phyloP scores from a whole-genome alignment of 2,888 invertebrate species.

The Electrophaes corylata region DNA sequence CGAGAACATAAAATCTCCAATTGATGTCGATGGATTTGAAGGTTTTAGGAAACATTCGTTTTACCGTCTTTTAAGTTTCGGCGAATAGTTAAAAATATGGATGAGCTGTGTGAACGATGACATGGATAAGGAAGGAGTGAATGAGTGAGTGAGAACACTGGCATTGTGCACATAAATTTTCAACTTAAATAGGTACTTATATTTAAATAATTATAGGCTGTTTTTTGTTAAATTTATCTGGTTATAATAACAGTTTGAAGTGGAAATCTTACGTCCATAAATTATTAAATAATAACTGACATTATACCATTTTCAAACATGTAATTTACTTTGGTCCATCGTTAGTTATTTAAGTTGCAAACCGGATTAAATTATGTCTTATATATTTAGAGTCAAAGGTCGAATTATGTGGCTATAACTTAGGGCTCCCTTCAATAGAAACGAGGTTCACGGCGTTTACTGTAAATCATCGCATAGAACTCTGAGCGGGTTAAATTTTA shows the following conservation, averaged over 20 bases:
- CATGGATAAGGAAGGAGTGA: too few species aligned
- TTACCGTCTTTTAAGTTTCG: slow-evolving; percentile 1
- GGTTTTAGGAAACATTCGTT: slow-evolving; percentile 11
- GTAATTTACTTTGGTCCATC: not conserved
- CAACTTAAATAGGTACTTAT: too few species aligned
- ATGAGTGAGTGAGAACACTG: too few species aligned
- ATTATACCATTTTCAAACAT: slow-evolving; percentile 1
- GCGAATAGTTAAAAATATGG: not conserved
- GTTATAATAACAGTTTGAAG: not conserved
- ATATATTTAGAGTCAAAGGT: slow-evolving; percentile 3
- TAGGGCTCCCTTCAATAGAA: too few species aligned
- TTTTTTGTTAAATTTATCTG: not conserved
- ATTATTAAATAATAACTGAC: slow-evolving; percentile 9
- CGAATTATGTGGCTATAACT: not conserved
- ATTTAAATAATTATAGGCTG: too few species aligned
- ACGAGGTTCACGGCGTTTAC: too few species aligned
- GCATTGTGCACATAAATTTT: too few species aligned
- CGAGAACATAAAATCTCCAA: slow-evolving; percentile 29
- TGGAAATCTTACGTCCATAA: slow-evolving; percentile 1
- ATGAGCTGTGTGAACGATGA: too few species aligned
- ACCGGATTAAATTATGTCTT: slow-evolving; percentile 4
- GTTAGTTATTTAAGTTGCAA: not conserved
- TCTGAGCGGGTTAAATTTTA: too few species aligned
- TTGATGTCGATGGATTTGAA: slow-evolving; percentile 17
- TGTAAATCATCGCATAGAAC: too few species aligned